Evolutionary conservation across 2,113 vertebrate species (phyloP).

Genomic region (Leptocoma aspasia): DNA sequence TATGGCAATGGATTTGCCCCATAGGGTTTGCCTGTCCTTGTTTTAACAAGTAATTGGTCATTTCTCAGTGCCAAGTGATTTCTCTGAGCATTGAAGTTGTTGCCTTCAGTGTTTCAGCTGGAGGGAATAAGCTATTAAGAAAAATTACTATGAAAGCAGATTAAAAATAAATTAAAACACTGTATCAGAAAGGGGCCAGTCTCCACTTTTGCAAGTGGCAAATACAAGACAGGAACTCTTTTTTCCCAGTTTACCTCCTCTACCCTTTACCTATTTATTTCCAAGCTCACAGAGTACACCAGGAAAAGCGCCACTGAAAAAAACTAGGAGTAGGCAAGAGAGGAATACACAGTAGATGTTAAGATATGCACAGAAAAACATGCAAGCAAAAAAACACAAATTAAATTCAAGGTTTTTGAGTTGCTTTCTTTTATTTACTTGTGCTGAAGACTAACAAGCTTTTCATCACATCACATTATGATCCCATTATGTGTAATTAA

Average conservation of each 20-base stretch:
- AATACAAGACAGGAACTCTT: not conserved
- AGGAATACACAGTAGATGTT: not conserved
- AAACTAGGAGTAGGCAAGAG: not conserved
- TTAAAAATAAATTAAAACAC: not conserved
- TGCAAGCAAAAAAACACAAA: not conserved
- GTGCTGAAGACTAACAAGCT: conserved; percentile 1
- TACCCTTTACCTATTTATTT: not conserved
- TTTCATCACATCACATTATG: conserved; percentile 6
- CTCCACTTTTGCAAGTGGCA: not conserved
- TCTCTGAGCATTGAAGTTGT: not conserved
- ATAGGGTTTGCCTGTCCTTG: not conserved
- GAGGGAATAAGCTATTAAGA: not conserved
- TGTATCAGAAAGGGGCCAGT: not conserved
- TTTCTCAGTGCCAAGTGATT: not conserved
- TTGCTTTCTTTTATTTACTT: conserved; percentile 18
- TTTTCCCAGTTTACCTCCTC: not conserved
- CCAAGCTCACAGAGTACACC: not conserved
- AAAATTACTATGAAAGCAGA: not conserved
- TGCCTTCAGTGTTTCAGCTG: not conserved
- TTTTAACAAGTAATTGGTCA: not conserved
- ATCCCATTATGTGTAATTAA: not conserved
- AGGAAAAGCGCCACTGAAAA: not conserved
- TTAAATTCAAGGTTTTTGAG: not conserved
- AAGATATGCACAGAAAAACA: conserved; percentile 18
- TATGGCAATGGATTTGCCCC: not conserved